Base-by-base conservation (phyloP, 2,888 invertebrate genomes). In the Lithophane leautieri region DNA sequence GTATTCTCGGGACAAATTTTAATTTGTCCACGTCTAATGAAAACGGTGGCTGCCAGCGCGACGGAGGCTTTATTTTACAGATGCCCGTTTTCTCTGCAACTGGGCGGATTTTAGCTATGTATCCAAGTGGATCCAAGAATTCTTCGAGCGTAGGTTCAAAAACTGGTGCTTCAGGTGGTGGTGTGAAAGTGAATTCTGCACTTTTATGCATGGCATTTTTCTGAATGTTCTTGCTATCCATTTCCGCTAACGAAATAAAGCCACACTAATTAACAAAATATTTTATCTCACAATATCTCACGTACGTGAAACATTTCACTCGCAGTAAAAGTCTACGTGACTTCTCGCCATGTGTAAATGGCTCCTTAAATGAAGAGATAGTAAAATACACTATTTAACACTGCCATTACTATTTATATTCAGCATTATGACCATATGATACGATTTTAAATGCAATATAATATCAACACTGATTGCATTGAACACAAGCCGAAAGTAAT, bases 31-130 rank as follows among this genome's bases (percentile, higher is more conserved):
- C 97, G 94, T 98, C 97, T 86, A 98, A 97, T 63, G 98, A 98
- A 97, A 98, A 98, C 70, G 98, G 98, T 86, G 98, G 98, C 90
- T 98, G 97, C 98, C 98, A 98, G 85, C 97, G 97, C 91, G 97
- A 93, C 72, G 98, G 98, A 72, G 98, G 98, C 89, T 97, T 97
- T 89, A 98, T 98, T 97, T 98, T 98, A 91, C 98, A 98, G 82
- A 98, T 98, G 80, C 98, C 98, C 79, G 97, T 97, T 93, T 97
- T 97, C 92, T 98, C 97, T 19, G 98, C 98, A 67, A 97, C 97
- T 34, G 97, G 97, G 73, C 97, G 96, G 85, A 98, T 98, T 95
- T 98, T 98, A 58, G 97, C 97, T 75, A 98, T 97, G 91, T 98
- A 98, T 76, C 97, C 97, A 84, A 98, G 94, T 56, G 98, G 98